Conservation (phyloP, 2,888 invertebrate species). For the Caenorhabditis sulstoni region DNA sequence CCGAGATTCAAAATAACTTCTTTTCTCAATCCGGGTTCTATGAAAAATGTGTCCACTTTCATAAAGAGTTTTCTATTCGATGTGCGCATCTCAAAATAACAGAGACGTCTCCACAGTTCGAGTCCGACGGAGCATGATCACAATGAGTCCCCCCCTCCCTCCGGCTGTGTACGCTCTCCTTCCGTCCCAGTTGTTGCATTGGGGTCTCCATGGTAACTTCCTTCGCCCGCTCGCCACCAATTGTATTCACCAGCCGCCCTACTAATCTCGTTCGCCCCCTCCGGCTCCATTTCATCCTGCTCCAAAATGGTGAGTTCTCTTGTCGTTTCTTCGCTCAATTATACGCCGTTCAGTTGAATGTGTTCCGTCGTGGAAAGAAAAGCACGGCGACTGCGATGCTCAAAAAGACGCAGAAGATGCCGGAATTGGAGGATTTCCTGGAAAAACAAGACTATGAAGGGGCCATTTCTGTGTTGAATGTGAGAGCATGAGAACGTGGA, state of each 20-base stretch:
- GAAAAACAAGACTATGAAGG: conserved; percentile 93
- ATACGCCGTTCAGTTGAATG: conserved; percentile 35
- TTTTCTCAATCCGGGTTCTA: conserved; percentile 20
- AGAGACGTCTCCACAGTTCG: too few relatives aligned
- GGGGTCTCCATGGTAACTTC: conserved; percentile 49
- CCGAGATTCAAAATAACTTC: conserved; percentile 3
- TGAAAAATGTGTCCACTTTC: neutral
- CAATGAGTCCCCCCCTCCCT: neutral
- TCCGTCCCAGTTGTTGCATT: conserved; percentile 48
- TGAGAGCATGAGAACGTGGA: conserved; percentile 80
- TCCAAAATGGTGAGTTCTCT: conserved; percentile 22
- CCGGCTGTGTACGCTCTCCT: too few relatives aligned
- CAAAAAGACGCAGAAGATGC: conserved; percentile 77
- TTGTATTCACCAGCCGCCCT: conserved; percentile 13
- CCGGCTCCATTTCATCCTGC: neutral
- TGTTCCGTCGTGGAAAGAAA: conserved; percentile 24
- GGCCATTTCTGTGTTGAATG: conserved; percentile 93
- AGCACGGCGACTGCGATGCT: conserved; percentile 10
- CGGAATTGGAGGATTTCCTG: conserved; percentile 92
- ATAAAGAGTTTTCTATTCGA: neutral
- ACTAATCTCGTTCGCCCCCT: conserved; percentile 13
- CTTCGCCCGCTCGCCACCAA: conserved; percentile 2
- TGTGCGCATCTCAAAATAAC: too few relatives aligned
- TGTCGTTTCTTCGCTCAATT: neutral
- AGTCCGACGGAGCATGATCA: too few relatives aligned